Evolutionary conservation across 2,797 vertebrate species (phyloP).

Genomic region (Sphenopsis melanotis): DNA sequence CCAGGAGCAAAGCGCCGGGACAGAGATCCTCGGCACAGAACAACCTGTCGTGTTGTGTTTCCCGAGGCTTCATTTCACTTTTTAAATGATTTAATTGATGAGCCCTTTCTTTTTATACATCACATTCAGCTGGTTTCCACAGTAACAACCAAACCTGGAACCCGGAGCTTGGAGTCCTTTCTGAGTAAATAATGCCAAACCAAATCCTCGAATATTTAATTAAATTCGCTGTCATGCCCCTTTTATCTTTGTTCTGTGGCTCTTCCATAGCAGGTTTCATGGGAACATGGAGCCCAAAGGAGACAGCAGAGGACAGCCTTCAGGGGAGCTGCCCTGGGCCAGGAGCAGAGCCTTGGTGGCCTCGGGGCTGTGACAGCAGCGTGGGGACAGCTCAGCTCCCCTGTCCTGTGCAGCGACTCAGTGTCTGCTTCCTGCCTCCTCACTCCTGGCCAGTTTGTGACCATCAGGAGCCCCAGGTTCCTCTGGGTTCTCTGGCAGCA

Average conservation of each 20-base stretch:
- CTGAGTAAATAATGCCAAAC: slow-evolving; percentile 61
- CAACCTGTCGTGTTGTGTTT: slow-evolving; percentile 30
- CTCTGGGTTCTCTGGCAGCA: background rate
- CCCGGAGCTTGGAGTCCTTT: background rate
- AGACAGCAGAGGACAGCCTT: background rate
- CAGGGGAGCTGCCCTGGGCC: background rate
- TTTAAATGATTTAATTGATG: slow-evolving; percentile 63
- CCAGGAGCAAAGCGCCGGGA: fast-evolving
- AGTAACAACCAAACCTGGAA: slow-evolving; percentile 66
- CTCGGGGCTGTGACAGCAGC: fast-evolving
- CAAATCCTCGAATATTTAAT: slow-evolving; percentile 18
- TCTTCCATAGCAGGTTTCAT: background rate
- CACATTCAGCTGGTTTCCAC: slow-evolving; percentile 62
- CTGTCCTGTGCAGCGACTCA: fast-evolving
- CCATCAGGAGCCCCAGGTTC: fast-evolving
- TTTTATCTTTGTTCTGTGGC: background rate
- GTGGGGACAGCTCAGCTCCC: background rate
- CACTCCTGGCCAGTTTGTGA: fast-evolving
- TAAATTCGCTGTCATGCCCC: background rate
- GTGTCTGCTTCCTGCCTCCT: fast-evolving
- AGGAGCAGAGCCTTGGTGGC: background rate
- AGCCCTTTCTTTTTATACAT: slow-evolving; percentile 53
- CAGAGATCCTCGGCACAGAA: background rate
- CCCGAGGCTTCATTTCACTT: slow-evolving; percentile 24
- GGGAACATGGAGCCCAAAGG: background rate